Percentiles rank a stretch among this genome's conserved stretches.
These are phyloP conservation scores for Aurelia sp. DNA, from an alignment of 30 jellyfish, hydroid and myxozoan species.

Conservation along the genomic window DNA sequence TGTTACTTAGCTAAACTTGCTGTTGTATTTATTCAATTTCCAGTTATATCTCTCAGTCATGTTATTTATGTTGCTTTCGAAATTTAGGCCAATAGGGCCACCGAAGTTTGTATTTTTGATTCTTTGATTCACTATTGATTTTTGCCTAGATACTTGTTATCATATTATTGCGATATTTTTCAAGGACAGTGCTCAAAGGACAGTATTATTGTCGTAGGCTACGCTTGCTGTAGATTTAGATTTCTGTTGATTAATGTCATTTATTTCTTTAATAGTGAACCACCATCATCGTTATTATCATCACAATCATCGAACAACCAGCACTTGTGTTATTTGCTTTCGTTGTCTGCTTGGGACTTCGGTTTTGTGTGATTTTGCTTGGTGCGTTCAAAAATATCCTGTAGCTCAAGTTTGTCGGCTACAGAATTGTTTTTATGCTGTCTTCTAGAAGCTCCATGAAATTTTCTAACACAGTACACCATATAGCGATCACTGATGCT, in stretches of 20 bases:
- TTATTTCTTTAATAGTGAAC: too few relatives aligned
- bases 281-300: neutral
- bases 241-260: neutral
- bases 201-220: neutral
- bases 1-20: too few relatives aligned
- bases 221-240: neutral
- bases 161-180: neutral
- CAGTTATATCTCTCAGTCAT: neutral
- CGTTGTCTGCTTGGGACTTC: too few relatives aligned
- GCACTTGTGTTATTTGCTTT: neutral
- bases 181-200: neutral
- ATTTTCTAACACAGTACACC: too few relatives aligned
- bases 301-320: neutral
- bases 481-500: too few relatives aligned
- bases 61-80: neutral
- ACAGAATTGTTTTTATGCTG: too few relatives aligned
- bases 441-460: too few relatives aligned
- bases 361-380: neutral
- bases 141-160: too few relatives aligned
- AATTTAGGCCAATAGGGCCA: neutral
- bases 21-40: too few relatives aligned
- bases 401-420: slow-evolving; percentile 10
- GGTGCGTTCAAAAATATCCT: slow-evolving; percentile 1
- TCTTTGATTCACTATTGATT: neutral
- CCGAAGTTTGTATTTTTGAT: neutral